Evolutionary conservation across 2,888 invertebrate species (phyloP), one percentile per base, ranked within the genome.

Genomic region (Belgica antarctica): DNA sequence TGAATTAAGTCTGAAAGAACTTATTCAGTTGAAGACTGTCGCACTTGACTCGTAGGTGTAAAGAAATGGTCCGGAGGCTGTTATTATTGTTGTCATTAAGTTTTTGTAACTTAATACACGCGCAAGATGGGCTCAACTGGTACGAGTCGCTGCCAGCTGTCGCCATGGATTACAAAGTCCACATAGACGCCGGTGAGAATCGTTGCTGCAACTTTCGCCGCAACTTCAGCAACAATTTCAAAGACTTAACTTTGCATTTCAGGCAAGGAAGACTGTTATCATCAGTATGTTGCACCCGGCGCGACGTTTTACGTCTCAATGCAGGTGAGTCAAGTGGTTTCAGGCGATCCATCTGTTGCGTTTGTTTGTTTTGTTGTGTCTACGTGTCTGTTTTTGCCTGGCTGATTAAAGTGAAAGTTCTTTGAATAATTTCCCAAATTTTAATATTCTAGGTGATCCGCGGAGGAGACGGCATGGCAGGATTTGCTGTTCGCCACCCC

Each of bases 111-210:
- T 57, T 52, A 15, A 57, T 5, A 12, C 15, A 12, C 41, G 2
- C n/a, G n/a, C 4, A 41, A 2, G 22, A 31, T 57, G 28, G 31
- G 22, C 19, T 31, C 3, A 41, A 34, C 27, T 92, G 91, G 91
- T 92, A 92, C 78, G 92, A 92, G 79, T 87, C 88, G 74, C 80
- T 92, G 71, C 95, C 95, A 10, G 95, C 95, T 8, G 93, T 94
- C 31, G 92, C 94, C 1, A 94, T 95, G 90, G 96, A 96, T 78
- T 96, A 96, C 78, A 95, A 95, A 82, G 91, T 96, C 34, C 92
- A 95, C 80, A 88, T 96, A 72, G 94, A 94, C 76, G 92, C 95
- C n/a, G 94, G 95, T 61, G n/a, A n/a, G n/a, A n/a, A n/a, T n/a
- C n/a, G n/a, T n/a, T 46, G 8, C 7, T 46, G 8, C 2, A 2